Base-by-base conservation (phyloP, 2,113 vertebrate species). In the Apaloderma vittatum region DNA sequence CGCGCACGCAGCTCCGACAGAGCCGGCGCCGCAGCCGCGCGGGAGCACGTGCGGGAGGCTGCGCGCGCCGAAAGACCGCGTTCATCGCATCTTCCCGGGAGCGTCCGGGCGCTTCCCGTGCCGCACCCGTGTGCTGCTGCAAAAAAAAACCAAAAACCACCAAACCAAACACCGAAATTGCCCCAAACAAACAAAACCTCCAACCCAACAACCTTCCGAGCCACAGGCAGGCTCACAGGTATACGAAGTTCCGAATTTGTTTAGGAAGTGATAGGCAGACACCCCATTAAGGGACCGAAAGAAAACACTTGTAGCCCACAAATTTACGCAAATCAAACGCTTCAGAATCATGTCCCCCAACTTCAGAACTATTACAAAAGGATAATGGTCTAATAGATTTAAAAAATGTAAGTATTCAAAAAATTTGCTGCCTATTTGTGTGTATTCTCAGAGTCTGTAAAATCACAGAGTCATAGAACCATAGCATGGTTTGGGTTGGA, bases 241-340 rank as follows among this genome's bases (percentile, higher is more conserved):
- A 40, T 11, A 30, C 48, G 12, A 89, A 40, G 26, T 49, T 40
- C 68, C 36, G 22, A 51, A 29, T 54, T 23, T 43, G 22, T 15
- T 83, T 12, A 34, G 19, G 16, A 84, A 80, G n/a, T 37, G 30
- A 68, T 11, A 26, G 40, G n/a, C 30, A 61, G 46, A 37, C 43
- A 67, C 1, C 15, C 12, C 20, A 11, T 16, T 12, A 30, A 61
- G 30, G 1, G 0, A 43, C 26, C 14, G 12, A 20, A 11, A 17
- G n/a, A 46, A 32, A 11, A 36, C 18, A 45, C 22, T 43, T 19
- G 8, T 18, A 72, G 51, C 9, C 18, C 67, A 43, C 10, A 74
- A 37, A 71, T 66, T 36, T 49, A 62, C 6, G 15, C 32, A 22
- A 15, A 63, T 13, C 1, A 4, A 79, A 43, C 24, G 4, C 29